Evolutionary conservation across 2,888 invertebrate genomes (phyloP), one percentile per base, ranked within the genome.

Genomic region (Volucella inanis): DNA sequence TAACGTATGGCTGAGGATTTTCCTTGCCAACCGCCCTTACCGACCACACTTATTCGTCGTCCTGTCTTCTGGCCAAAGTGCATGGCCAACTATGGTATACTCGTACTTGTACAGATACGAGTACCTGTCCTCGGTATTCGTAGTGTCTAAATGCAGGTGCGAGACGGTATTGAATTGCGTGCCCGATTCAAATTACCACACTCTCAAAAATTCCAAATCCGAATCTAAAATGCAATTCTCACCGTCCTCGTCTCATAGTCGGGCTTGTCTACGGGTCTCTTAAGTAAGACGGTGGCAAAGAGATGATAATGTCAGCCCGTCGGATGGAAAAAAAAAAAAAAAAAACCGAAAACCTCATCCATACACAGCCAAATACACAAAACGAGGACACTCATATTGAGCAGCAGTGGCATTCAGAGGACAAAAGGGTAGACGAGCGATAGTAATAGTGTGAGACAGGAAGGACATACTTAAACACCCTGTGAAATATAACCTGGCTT

Each of bases 401-500:
- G 22, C 22, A 22, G 22, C 22, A 4, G 22, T 22, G 3, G 22
- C 0, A 22, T 22, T 4, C 22, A 3, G 3, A 61, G 52, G 74
- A 67, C 52, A 47, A 38, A 15, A 4, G 68, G 59, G 47, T 43
- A 12, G 14, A 10, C 4, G 71, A 43, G 47, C 70, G 55, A 62
- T 22, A 31, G 45, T 41, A 12, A 4, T 50, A 50, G 15, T 47
- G 15, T 38, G 49, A 50, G 49, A 38, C 78, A 79, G 76, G 85
- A 85, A 85, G 85, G 81, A 81, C 85, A 81, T 55, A 85, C 85
- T 85, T 85, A 85, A 85, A 85, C 81, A 85, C 81, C 81, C 87
- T 82, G 87, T 88, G 88, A 88, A 88, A 88, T 89, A 88, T 89
- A 88, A 87, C 88, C 87, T 87, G 86, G 89, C 89, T 89, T 89